Evolutionary conservation across 2,113 vertebrate species (phyloP), one percentile per base, ranked within the genome.

Genomic region (Tringa solitaria): DNA sequence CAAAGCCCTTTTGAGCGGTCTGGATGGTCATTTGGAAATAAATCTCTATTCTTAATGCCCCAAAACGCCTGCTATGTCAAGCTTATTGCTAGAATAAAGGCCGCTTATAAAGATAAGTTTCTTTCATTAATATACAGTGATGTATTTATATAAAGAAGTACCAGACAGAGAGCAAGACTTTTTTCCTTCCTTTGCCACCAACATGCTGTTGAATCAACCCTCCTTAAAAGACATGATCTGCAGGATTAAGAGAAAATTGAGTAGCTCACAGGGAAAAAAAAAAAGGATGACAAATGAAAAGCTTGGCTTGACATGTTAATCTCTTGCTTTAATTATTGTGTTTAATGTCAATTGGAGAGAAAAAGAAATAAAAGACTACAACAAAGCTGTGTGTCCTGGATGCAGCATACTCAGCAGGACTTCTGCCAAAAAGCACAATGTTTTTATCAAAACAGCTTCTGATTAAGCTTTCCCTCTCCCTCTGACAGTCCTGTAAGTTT

Each of bases 71-170:
- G 67, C 68, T 67, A 91, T 60, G 70, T 86, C 81, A 90, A 93
- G 88, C 88, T 95, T 89, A 86, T 39, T 94, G 78, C 94, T 75
- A 93, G 81, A 91, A 95, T 69, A 96, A 93, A 96, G 85, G 68
- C 86, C 93, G 93, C 70, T 95, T 91, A 95, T 39, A 79, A 73
- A 91, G 88, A 95, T 75, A 93, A 94, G 81, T 95, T 92, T 86
- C 73, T 89, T 75, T 95, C 84, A 95, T 85, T 95, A 93, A 81
- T 8, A 23, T 72, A 91, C 67, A 95, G 69, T 14, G 2, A 92
- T 46, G 23, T 80, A 86, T 70, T 94, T 86, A 50, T 67, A 63
- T 33, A 41, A 92, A 95, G 77, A 87, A 64, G 77, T 77, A 77
- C 72, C 92, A 95, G 78, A 78, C 59, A 72, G 65, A 77, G 41